Evolutionary conservation across 2,888 invertebrate genomes (phyloP).

Genomic region (Bombylius discolor): DNA sequence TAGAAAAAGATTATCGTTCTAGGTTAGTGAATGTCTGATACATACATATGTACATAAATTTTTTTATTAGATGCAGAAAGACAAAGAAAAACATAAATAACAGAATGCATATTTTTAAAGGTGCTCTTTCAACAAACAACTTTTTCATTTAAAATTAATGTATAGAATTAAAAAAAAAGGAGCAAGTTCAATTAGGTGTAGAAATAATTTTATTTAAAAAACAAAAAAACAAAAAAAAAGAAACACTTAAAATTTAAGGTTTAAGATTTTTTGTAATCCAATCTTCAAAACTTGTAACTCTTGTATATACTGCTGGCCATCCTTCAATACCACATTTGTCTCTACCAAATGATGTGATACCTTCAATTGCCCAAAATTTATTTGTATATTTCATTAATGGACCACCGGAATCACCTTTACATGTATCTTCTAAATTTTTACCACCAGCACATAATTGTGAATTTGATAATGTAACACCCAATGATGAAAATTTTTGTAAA

Average conservation of each 20-base stretch:
- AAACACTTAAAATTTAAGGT: constrained; percentile 15
- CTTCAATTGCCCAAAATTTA: constrained; percentile 45
- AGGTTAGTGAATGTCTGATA: too few species aligned
- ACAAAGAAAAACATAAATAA: too few species aligned
- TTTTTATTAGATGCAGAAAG: too few species aligned
- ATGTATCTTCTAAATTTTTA: constrained; percentile 51
- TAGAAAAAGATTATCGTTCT: too few species aligned
- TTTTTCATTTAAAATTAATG: too few species aligned
- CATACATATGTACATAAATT: too few species aligned
- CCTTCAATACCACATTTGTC: constrained; percentile 46
- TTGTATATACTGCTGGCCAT: constrained; percentile 56
- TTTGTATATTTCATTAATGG: constrained; percentile 49
- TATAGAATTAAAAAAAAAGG: too few species aligned
- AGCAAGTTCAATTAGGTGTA: too few species aligned
- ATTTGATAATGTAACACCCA: constrained; percentile 23
- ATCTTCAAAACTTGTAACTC: constrained; percentile 44
- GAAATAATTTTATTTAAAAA: too few species aligned
- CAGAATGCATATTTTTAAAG: too few species aligned
- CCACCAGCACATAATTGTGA: constrained; percentile 59
- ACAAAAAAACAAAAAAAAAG: too few species aligned
- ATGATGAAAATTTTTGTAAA: constrained; percentile 22
- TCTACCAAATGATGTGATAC: constrained; percentile 53
- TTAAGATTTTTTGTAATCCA: constrained; percentile 29
- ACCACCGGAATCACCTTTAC: constrained; percentile 64
- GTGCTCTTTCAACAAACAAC: too few species aligned